phyloP scores from a whole-genome alignment of 2,888 invertebrate species.

The Sesamia inferens region DNA sequence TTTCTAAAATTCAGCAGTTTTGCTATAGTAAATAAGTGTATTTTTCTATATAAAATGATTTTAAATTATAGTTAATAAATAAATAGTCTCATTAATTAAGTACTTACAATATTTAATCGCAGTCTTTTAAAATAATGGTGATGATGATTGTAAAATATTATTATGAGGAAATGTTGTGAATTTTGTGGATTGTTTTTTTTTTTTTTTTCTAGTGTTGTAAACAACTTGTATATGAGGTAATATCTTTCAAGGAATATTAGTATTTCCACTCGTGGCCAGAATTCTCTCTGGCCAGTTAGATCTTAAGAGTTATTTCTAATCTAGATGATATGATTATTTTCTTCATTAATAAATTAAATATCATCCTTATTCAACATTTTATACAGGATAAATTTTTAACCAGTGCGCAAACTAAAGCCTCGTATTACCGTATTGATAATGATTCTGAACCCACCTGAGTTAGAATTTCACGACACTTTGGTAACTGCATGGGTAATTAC shows the following conservation, averaged over 20 bases:
- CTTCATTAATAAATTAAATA: constrained; percentile 19
- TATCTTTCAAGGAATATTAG: constrained; percentile 18
- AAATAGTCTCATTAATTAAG: constrained; percentile 3
- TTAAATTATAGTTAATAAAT: not conserved
- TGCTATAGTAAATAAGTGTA: not conserved
- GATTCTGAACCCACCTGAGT: no score
- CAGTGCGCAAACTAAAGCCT: no score
- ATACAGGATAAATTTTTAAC: not conserved
- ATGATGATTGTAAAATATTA: constrained; percentile 34
- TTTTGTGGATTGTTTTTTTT: constrained; percentile 4
- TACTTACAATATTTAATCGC: constrained; percentile 20
- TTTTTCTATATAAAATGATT: constrained; percentile 8
- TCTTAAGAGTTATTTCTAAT: constrained; percentile 33
- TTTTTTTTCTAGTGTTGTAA: constrained; percentile 22
- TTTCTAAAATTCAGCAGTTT: constrained; percentile 55
- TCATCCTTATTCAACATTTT: constrained; percentile 37
- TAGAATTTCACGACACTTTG: no score
- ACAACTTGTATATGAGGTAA: constrained; percentile 2
- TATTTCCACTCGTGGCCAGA: constrained; percentile 23
- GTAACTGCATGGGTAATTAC: no score
- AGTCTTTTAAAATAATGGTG: constrained; percentile 21
- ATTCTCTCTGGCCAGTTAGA: constrained; percentile 24
- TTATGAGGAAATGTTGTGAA: constrained; percentile 12
- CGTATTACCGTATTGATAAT: no score
- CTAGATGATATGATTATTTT: constrained; percentile 27